phyloP scores from a whole-genome alignment of 2,797 vertebrate species.

The Tapirus indicus region DNA sequence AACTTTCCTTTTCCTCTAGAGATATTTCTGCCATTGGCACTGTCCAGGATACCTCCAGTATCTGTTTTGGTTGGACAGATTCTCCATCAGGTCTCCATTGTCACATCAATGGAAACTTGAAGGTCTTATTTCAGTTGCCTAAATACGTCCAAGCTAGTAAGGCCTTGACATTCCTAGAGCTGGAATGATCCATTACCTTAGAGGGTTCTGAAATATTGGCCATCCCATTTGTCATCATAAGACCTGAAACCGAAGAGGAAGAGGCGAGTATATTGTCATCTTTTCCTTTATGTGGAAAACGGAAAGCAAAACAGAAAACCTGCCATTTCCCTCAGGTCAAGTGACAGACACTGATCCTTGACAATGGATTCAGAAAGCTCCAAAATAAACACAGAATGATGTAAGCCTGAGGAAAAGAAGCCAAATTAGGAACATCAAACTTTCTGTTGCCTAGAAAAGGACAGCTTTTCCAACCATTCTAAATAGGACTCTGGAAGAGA shows the following conservation, averaged over 20 bases:
- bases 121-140: neutral
- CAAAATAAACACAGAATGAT: slow-evolving; percentile 41
- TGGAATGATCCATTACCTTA: neutral
- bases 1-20: neutral
- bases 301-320: slow-evolving; percentile 11
- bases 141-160: neutral
- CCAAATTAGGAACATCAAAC: neutral
- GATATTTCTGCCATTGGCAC: neutral
- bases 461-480: neutral
- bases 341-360: slow-evolving; percentile 59
- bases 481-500: neutral
- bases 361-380: slow-evolving; percentile 23
- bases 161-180: neutral
- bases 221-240: neutral
- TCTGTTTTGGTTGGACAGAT: neutral
- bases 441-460: neutral
- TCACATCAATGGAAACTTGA: neutral
- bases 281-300: slow-evolving; percentile 54
- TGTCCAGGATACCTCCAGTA: too few species aligned
- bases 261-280: neutral
- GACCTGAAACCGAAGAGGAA: neutral
- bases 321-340: slow-evolving; percentile 59
- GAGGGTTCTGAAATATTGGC: neutral
- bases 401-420: neutral
- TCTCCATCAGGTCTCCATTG: neutral